Conservation (phyloP, 2,797 vertebrate genomes). For the Oophaga sylvatica region DNA sequence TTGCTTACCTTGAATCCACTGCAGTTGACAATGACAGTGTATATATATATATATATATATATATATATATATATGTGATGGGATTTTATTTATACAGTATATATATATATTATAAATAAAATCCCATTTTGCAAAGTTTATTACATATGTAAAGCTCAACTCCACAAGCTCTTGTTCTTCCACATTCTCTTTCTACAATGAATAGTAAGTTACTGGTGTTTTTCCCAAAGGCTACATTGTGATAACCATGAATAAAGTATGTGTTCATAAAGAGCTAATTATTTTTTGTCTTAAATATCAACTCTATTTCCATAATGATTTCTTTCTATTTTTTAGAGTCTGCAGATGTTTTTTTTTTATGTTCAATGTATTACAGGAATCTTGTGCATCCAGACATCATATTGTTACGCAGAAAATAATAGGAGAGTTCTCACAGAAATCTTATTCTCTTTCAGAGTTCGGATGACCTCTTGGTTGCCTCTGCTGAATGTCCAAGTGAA, state of each 20-base stretch:
- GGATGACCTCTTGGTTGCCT: slow-evolving; percentile 93
- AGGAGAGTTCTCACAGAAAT: neutral
- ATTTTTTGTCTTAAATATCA: slow-evolving; percentile 20
- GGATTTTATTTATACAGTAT: too few species aligned
- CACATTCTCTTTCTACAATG: neutral
- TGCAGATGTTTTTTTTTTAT: slow-evolving; percentile 4
- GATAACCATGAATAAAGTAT: slow-evolving; percentile 19
- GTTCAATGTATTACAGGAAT: neutral
- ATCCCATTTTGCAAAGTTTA: neutral
- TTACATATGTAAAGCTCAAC: too few species aligned
- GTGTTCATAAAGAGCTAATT: neutral
- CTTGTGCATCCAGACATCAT: neutral
- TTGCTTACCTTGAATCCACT: neutral
- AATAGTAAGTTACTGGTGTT: neutral
- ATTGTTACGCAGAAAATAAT: neutral
- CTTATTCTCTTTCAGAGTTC: slow-evolving; percentile 82
- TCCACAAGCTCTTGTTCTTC: neutral
- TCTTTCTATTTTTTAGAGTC: neutral
- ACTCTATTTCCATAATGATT: slow-evolving; percentile 7
- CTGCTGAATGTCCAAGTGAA: slow-evolving; percentile 96
- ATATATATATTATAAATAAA: neutral
- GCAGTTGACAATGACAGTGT: neutral
- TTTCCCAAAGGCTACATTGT: neutral
- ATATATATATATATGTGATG: too few species aligned
- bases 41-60: too few species aligned